Evolutionary conservation across 2,113 vertebrate genomes (phyloP).

Genomic region (Boulengeromyrus knoepffleri): DNA sequence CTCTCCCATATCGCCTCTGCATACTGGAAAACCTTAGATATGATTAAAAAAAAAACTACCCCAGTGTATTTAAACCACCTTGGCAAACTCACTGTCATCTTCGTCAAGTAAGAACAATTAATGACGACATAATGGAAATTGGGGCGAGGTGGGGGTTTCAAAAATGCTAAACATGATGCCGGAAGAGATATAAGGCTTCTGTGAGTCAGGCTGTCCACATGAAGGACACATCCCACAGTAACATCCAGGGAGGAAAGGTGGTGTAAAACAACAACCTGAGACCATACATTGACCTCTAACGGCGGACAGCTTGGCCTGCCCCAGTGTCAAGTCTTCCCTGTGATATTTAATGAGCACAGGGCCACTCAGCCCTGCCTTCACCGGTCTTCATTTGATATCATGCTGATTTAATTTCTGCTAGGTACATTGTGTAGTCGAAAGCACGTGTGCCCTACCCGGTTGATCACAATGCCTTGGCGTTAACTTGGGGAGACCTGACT

Average conservation of each 20-base stretch:
- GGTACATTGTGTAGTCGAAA: background rate
- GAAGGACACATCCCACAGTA: background rate
- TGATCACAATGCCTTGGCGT: background rate
- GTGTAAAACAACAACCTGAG: background rate
- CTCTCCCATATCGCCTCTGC: background rate
- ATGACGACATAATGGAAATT: background rate
- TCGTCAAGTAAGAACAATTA: background rate
- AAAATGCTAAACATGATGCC: background rate
- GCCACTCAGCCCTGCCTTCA: background rate
- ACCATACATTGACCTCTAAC: background rate
- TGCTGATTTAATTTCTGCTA: background rate
- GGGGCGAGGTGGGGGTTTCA: background rate
- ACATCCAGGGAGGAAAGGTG: background rate
- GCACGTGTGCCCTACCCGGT: background rate
- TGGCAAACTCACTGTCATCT: background rate
- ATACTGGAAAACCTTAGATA: background rate
- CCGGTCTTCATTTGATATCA: background rate
- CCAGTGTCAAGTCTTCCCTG: background rate
- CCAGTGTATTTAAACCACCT: background rate
- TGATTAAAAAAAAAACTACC: background rate
- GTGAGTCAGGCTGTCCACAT: background rate
- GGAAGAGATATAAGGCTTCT: background rate
- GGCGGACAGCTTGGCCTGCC: background rate
- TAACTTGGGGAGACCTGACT: background rate
- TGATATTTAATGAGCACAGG: background rate